Conservation (phyloP, 2,888 invertebrate genomes). For the Caenorhabditis sp. region DNA sequence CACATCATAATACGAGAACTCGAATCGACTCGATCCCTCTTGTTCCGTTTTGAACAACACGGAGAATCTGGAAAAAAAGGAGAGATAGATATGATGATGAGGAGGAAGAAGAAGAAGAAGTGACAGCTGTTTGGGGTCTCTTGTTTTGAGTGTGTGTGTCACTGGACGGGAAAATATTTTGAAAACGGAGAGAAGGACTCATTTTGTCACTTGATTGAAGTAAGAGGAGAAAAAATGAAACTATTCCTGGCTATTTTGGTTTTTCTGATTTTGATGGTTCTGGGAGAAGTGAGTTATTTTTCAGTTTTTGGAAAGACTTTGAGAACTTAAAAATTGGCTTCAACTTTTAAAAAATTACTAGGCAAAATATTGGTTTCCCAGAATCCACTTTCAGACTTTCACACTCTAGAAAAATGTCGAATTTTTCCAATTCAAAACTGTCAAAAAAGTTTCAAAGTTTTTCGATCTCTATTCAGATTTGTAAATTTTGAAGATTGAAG, state of each 20-base stretch:
- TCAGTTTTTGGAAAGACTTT: too few relatives aligned
- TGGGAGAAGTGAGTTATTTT: neutral
- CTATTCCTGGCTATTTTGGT: neutral
- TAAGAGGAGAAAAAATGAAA: neutral
- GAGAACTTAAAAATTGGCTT: neutral
- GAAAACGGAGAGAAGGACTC: neutral
- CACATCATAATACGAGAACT: slow-evolving; percentile 49
- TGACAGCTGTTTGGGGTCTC: slow-evolving; percentile 30
- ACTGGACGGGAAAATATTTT: neutral
- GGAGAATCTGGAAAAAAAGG: slow-evolving; percentile 61
- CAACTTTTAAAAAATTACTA: neutral
- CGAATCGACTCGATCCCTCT: slow-evolving; percentile 40
- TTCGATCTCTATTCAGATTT: too few relatives aligned
- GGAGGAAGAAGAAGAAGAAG: neutral
- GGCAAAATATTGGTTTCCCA: too few relatives aligned
- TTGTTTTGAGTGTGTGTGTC: neutral
- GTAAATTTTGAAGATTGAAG: too few relatives aligned
- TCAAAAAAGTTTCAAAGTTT: too few relatives aligned
- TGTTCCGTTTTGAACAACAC: slow-evolving; percentile 52
- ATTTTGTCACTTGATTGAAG: slow-evolving; percentile 5
- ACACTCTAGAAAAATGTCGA: too few relatives aligned
- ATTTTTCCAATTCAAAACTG: too few relatives aligned
- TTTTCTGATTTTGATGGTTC: neutral
- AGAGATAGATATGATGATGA: neutral
- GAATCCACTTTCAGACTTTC: neutral